Conservation (phyloP, 1,140 invertebrate species). For the Aphis gossypii region DNA sequence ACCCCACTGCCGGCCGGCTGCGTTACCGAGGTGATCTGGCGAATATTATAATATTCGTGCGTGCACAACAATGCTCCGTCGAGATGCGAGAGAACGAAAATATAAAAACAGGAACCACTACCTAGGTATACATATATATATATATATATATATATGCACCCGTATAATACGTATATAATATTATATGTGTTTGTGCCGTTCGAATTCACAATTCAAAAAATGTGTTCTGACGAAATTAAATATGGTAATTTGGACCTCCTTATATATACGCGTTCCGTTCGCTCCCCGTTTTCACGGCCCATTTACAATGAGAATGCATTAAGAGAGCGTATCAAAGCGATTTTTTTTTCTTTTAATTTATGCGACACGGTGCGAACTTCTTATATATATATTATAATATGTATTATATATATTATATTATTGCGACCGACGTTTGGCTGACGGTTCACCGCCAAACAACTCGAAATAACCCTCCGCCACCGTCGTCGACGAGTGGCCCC, state of each 20-base stretch:
- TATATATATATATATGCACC: neutral
- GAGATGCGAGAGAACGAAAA: constrained; percentile 20
- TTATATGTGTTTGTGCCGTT: neutral
- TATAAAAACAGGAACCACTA: neutral
- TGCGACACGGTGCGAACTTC: constrained; percentile 21
- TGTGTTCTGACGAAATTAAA: constrained; percentile 33
- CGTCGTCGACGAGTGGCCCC: neutral
- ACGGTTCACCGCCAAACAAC: constrained; percentile 18
- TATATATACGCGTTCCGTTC: neutral
- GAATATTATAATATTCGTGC: neutral
- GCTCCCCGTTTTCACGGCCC: constrained; percentile 49
- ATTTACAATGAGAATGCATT: constrained; percentile 36
- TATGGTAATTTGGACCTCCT: constrained; percentile 35
- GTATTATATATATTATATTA: constrained; percentile 4
- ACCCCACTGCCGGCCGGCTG: neutral
- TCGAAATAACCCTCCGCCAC: neutral
- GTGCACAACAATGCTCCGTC: neutral
- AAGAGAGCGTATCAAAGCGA: constrained; percentile 5
- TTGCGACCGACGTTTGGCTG: constrained; percentile 18
- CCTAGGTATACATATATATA: neutral
- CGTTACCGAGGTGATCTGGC: neutral
- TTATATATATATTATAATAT: neutral
- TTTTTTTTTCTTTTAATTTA: neutral
- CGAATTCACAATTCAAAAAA: constrained; percentile 9
- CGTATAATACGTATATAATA: neutral